Conservation (phyloP, 1,140 invertebrate genomes). For the Sinonovacula constricta region DNA sequence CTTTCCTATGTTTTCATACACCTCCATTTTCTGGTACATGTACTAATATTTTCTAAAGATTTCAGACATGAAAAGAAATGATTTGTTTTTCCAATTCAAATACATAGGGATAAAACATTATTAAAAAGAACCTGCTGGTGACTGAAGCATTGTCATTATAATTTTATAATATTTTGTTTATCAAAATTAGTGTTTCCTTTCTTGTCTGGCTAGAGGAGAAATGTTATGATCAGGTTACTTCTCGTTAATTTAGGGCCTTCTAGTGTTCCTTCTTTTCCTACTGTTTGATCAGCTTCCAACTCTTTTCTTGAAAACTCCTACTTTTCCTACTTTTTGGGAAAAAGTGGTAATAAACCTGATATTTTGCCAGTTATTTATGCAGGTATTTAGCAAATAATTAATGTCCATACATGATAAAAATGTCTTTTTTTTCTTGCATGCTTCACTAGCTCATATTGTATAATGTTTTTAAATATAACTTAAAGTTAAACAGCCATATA, state of each 20-base stretch:
- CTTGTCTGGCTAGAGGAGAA: slow-evolving; percentile 8
- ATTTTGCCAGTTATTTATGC: slow-evolving; percentile 16
- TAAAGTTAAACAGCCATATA: slow-evolving; percentile 15
- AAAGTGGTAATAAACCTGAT: no score
- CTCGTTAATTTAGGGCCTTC: no score
- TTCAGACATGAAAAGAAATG: slow-evolving; percentile 15
- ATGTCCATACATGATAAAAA: slow-evolving; percentile 12
- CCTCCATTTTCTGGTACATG: no score
- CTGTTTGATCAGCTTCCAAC: no score
- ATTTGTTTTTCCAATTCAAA: slow-evolving; percentile 13
- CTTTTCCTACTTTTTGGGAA: no score
- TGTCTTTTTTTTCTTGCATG: no score
- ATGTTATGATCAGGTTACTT: slow-evolving; percentile 16
- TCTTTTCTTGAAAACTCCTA: no score
- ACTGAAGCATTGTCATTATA: slow-evolving; percentile 12
- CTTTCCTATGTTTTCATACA: no score
- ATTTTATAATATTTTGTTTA: slow-evolving; percentile 15
- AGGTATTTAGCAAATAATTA: slow-evolving; percentile 14
- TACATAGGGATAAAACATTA: slow-evolving; percentile 7
- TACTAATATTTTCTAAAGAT: no score
- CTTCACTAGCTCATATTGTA: slow-evolving; percentile 9
- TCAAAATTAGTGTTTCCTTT: slow-evolving; percentile 16
- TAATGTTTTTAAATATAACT: slow-evolving; percentile 15
- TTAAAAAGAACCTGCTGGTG: slow-evolving; percentile 18
- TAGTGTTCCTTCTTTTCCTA: no score